A percentile compares a stretch with the other conserved stretches of the same genome.
phyloP scores from a whole-genome alignment of 2,113 vertebrate species.

The Amphiprion percula region DNA sequence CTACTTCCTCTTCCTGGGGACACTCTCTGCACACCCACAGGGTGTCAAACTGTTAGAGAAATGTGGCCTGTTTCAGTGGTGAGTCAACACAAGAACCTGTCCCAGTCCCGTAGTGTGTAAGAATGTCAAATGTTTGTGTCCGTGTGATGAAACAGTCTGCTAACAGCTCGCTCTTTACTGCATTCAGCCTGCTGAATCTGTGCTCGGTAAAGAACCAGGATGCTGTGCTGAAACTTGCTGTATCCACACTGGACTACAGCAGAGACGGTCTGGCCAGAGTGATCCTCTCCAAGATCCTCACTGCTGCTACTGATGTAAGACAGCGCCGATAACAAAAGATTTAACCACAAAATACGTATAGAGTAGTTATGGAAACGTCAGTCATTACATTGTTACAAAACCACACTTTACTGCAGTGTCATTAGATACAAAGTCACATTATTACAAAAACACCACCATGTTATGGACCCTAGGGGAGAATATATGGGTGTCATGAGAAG shows the following conservation, averaged over 20 bases:
- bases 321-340: not conserved
- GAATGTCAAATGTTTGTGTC: not conserved
- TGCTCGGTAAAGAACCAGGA: constrained; percentile 98
- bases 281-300: constrained; percentile 97
- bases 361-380: not conserved
- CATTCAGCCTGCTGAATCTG: constrained; percentile 93
- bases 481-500: too few relatives aligned
- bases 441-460: too few relatives aligned
- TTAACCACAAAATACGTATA: not conserved
- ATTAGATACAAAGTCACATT: too few relatives aligned
- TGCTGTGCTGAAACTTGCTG: constrained; percentile 94
- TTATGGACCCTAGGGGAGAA: too few relatives aligned
- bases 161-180: not conserved
- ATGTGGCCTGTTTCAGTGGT: constrained; percentile 98
- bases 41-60: constrained; percentile 99
- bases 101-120: not conserved
- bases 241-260: constrained; percentile 97
- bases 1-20: constrained; percentile 97
- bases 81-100: constrained; percentile 62
- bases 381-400: too few relatives aligned
- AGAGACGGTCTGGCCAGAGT: constrained; percentile 96
- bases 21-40: constrained; percentile 95
- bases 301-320: constrained; percentile 96
- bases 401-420: too few relatives aligned
- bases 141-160: not conserved